These are phyloP conservation scores for Tyria jacobaeae DNA, from an alignment of 2,888 invertebrate species.

Conservation along the genomic window DNA sequence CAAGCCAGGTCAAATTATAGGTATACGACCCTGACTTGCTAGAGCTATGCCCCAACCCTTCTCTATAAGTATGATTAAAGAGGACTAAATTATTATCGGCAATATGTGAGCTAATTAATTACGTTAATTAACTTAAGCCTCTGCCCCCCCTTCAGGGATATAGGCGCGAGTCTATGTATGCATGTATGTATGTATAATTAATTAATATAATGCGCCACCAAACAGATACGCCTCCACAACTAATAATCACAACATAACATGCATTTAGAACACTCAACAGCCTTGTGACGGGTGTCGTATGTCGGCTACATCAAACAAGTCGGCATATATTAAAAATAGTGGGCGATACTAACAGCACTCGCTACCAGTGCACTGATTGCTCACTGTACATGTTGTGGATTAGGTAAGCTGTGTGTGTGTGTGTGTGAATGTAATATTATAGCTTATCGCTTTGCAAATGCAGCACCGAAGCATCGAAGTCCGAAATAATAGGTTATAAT, in stretches of 20 bases:
- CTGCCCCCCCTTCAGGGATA: too few species aligned
- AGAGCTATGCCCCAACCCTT: too few species aligned
- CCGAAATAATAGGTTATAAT: too few species aligned
- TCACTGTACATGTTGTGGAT: constrained; percentile 4
- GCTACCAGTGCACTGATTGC: constrained; percentile 6
- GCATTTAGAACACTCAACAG: constrained; percentile 17
- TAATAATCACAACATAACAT: constrained; percentile 10
- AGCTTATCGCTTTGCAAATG: background rate
- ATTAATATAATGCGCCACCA: background rate
- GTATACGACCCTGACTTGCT: too few species aligned
- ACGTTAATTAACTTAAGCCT: too few species aligned
- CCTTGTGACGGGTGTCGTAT: constrained; percentile 21
- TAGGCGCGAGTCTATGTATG: too few species aligned
- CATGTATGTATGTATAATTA: background rate
- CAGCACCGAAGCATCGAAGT: too few species aligned
- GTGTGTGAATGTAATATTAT: background rate
- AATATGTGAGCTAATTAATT: too few species aligned
- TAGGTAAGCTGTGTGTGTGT: background rate
- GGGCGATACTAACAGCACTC: constrained; percentile 22
- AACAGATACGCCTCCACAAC: background rate
- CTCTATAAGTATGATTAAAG: too few species aligned
- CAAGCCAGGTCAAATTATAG: too few species aligned
- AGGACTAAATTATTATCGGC: too few species aligned
- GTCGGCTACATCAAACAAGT: constrained; percentile 38
- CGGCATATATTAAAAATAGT: constrained; percentile 15